These are phyloP conservation scores for Marmota flaviventris DNA, from an alignment of 2,113 vertebrate genomes.

Conservation along the genomic window DNA sequence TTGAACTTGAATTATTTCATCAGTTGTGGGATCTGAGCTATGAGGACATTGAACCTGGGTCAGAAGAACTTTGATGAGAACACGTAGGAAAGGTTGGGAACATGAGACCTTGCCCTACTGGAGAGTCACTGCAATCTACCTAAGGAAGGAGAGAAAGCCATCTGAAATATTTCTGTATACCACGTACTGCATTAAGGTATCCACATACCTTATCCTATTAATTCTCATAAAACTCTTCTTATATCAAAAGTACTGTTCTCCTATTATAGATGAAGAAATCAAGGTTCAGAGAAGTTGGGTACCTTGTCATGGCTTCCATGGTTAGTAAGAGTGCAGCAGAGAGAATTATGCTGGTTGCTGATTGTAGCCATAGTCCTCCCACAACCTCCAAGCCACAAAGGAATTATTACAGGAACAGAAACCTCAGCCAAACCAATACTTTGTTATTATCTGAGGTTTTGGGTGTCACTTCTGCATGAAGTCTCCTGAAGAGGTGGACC, in stretches of 20 bases:
- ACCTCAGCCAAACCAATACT: not conserved
- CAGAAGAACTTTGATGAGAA: not conserved
- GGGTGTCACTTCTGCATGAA: not conserved
- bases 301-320: not conserved
- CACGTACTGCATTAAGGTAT: no score
- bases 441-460: not conserved
- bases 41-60: not conserved
- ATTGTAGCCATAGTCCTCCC: not conserved
- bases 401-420: not conserved
- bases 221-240: not conserved
- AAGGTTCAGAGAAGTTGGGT: not conserved
- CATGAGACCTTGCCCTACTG: no score
- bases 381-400: not conserved
- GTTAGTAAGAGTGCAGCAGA: not conserved
- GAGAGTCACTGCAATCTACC: accelerated
- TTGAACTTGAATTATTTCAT: not conserved
- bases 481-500: not conserved
- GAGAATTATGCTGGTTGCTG: not conserved
- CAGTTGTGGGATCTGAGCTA: not conserved
- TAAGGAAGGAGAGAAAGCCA: not conserved
- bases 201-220: not conserved
- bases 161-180: not conserved
- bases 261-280: not conserved
- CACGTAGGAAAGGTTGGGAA: not conserved
- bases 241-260: not conserved